Evolutionary conservation across 2,888 invertebrate genomes (phyloP), one percentile per base, ranked within the genome.

Genomic region (Callyntrura guangdongensis): DNA sequence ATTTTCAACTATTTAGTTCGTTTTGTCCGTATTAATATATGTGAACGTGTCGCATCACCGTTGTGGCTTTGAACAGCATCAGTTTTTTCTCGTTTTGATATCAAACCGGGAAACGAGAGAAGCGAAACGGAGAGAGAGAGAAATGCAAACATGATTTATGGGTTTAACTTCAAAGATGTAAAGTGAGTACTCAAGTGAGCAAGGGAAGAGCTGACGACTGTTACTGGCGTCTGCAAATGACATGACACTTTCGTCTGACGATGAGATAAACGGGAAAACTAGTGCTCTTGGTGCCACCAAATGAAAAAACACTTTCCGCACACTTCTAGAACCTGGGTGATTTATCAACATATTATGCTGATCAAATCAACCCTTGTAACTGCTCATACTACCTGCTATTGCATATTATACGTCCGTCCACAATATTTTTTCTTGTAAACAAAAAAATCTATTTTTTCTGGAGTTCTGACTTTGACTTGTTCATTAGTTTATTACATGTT

Each of bases 61-160:
- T 0, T 36, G 22, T 12, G 74, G 45, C 72, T 72, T 49, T 74
- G 3, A 20, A 47, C 49, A 74, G 6, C 45, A 17, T 45, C 27
- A 45, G n/a, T 22, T 3, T 47, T 49, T 47, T 22, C 20, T 49
- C 49, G 1, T 17, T 72, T 17, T 5, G 9, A 20, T 9, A n/a
- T n/a, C n/a, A n/a, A n/a, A n/a, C n/a, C n/a, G n/a, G n/a, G n/a
- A n/a, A n/a, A n/a, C n/a, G n/a, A n/a, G 1, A n/a, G 36, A 9
- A 69, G 27, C 14, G 17, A 67, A n/a, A 11, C 9, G 69, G 17
- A 25, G 59, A 64, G 45, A 45, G 17, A 36, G 36, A n/a, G 45
- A 36, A 45, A 45, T 72, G n/a, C n/a, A n/a, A n/a, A n/a, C n/a
- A n/a, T 72, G 69, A 72, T 72, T 72, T 72, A 72, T 72, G 49